These are phyloP conservation scores for Pteria penguin DNA, from an alignment of 2,888 invertebrate genomes.

Conservation along the genomic window DNA sequence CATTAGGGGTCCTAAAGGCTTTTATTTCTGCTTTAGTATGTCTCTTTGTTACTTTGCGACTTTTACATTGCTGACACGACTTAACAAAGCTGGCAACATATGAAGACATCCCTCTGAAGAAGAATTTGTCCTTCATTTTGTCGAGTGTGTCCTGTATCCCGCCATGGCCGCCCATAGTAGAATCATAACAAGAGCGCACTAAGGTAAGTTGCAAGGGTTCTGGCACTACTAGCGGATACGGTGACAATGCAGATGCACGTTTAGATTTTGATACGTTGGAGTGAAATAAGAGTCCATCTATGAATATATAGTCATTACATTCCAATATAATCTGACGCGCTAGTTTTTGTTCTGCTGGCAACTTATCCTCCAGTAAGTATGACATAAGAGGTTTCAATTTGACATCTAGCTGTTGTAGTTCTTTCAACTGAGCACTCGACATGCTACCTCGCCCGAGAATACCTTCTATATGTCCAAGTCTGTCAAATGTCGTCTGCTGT, in stretches of 20 bases:
- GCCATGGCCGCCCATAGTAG: slow-evolving; percentile 31
- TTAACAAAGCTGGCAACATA: slow-evolving; percentile 31
- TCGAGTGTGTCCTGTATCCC: slow-evolving; percentile 40
- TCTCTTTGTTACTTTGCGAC: slow-evolving; percentile 23
- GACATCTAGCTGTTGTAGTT: background rate
- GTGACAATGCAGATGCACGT: slow-evolving; percentile 14
- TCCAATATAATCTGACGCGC: slow-evolving; percentile 30
- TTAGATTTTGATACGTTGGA: slow-evolving; percentile 17
- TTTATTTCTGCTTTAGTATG: background rate
- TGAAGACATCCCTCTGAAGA: slow-evolving; percentile 18
- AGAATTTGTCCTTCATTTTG: slow-evolving; percentile 34
- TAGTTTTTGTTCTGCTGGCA: slow-evolving; percentile 32
- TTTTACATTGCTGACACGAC: slow-evolving; percentile 36
- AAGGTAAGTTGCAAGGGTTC: slow-evolving; percentile 7
- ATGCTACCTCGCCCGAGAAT: background rate
- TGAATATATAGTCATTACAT: slow-evolving; percentile 30
- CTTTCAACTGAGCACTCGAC: background rate
- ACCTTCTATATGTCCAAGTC: background rate
- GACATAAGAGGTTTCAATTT: slow-evolving; percentile 2
- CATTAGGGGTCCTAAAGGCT: background rate
- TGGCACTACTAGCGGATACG: slow-evolving; percentile 35
- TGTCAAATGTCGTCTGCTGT: background rate
- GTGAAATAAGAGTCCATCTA: slow-evolving; percentile 39
- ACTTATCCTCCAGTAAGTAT: slow-evolving; percentile 8
- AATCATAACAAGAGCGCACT: slow-evolving; percentile 33